Base-by-base conservation (phyloP, 53 echinoderm and acorn worm species). In the Holothuria leucospilota region DNA sequence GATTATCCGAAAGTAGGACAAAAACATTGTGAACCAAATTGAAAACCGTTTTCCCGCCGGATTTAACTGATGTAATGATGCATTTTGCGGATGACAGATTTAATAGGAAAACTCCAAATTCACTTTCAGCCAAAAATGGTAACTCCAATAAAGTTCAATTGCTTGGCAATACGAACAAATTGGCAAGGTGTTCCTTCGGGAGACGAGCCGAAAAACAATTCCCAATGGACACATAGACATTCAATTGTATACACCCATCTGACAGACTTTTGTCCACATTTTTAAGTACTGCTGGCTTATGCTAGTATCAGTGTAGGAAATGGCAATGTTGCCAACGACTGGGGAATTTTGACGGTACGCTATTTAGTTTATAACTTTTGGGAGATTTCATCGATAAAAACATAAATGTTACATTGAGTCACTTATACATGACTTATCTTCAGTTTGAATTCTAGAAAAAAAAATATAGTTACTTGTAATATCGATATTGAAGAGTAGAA, bases 81-180 rank as follows among this genome's bases (percentile, higher is more conserved):
- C 72, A 72, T 72, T 72, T 46, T 46, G 40, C 40, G 72, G 40
- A 40, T 72, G 34, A 39, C n/a, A 72, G 42, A 39, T 72, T 39
- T 41, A 39, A 38, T 72, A 56, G 56, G 56, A 72, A 72, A 72
- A 72, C 72, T 15, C 52, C 52, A 51, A 75, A 75, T 49, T 75
- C 21, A 51, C 39, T 75, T 42, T 52, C 75, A 51, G 25, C 25
- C 51, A 2, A 28, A 56, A 23, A 15, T 28, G 28, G 28, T 75
- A 51, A 20, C 24, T 49, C 75, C 75, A 75, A 75, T 75, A 75
- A 75, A 75, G 51, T 75, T 49, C 75, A 75, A 75, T 75, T 75
- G 75, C 75, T 75, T 49, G 49, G 75, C 75, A 75, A 75, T 75
- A 49, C 75, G 51, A 52, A 75, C 75, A 75, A 75, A 75, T 75